Evolutionary conservation across 1,140 invertebrate species (phyloP).

Genomic region (Drosophila arizonae): DNA sequence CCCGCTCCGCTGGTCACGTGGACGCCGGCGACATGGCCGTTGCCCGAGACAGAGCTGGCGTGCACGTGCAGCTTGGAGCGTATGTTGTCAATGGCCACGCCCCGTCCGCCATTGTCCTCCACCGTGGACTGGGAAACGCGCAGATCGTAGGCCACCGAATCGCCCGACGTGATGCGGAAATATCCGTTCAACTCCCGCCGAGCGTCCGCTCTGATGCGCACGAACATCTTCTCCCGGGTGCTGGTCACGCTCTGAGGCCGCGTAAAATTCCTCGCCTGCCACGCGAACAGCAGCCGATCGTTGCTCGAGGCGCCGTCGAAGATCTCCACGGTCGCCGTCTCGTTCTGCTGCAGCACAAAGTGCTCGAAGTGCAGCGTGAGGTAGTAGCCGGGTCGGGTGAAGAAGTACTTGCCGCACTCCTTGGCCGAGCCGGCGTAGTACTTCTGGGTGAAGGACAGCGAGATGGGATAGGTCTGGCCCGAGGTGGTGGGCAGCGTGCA

Average conservation of each 20-base stretch:
- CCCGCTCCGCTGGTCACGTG: slow-evolving; percentile 93
- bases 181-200: slow-evolving; percentile 88
- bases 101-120: slow-evolving; percentile 95
- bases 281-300: slow-evolving; percentile 87
- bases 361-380: slow-evolving; percentile 93
- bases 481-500: slow-evolving; percentile 91
- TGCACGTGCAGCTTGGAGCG: slow-evolving; percentile 91
- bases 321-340: slow-evolving; percentile 88
- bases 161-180: slow-evolving; percentile 89
- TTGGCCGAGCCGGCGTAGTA: slow-evolving; percentile 87
- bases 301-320: slow-evolving; percentile 89
- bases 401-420: slow-evolving; percentile 90
- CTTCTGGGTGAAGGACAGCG: slow-evolving; percentile 90
- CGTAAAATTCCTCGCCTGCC: slow-evolving; percentile 90
- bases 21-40: slow-evolving; percentile 93
- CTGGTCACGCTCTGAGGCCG: slow-evolving; percentile 93
- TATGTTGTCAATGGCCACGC: slow-evolving; percentile 93
- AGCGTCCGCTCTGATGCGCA: slow-evolving; percentile 89
- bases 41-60: slow-evolving; percentile 91
- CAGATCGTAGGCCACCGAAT: slow-evolving; percentile 93
- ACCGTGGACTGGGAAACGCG: slow-evolving; percentile 93
- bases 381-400: slow-evolving; percentile 89
- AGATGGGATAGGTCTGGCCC: slow-evolving; percentile 92
- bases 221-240: slow-evolving; percentile 89
- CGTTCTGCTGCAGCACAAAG: slow-evolving; percentile 89